Base-by-base conservation (phyloP, 2,888 invertebrate genomes). In the Epistrophella euchroma region DNA sequence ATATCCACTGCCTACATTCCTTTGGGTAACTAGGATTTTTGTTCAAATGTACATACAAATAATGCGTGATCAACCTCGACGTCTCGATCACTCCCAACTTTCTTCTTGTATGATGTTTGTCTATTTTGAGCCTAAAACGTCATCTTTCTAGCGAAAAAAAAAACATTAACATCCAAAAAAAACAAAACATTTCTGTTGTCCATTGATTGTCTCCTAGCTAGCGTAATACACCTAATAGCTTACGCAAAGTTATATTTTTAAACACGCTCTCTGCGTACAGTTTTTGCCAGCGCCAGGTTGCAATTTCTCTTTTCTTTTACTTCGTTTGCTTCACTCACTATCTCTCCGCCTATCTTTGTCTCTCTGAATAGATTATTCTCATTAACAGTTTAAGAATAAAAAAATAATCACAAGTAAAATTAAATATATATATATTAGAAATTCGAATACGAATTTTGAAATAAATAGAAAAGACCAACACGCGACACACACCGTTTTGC, bases 161-260 rank as follows among this genome's bases (percentile, higher is more conserved):
- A 9, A 64, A 62, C 13, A 64, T 55, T 47, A 56, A 72, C 37
- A 85, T 52, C 62, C 56, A n/a, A 19, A 15, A n/a, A 64, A 64
- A 73, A 50, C 70, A 74, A 32, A 35, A 56, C 55, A 45, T 71
- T 71, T 40, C 43, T 60, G 66, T 70, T 40, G 58, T 50, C 45
- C 37, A 37, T 52, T 22, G 50, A 52, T 40, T 68, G 68, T 68
- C 68, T 68, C 19, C 47, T 66, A 15, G 45, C 70, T 62, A n/a
- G n/a, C n/a, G 15, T n/a, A 11, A 19, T 56, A 43, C 45, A 64
- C 70, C 58, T 82, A 88, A 88, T 82, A 88, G 88, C 89, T 91
- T 91, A 91, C 91, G 91, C 91, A 91, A 91, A 91, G 89, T 90
- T 83, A 89, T 91, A 91, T 91, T 91, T 91, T 89, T 91, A 91